Evolutionary conservation across 2,797 vertebrate genomes (phyloP).

Genomic region (Gymnodraco acuticeps): DNA sequence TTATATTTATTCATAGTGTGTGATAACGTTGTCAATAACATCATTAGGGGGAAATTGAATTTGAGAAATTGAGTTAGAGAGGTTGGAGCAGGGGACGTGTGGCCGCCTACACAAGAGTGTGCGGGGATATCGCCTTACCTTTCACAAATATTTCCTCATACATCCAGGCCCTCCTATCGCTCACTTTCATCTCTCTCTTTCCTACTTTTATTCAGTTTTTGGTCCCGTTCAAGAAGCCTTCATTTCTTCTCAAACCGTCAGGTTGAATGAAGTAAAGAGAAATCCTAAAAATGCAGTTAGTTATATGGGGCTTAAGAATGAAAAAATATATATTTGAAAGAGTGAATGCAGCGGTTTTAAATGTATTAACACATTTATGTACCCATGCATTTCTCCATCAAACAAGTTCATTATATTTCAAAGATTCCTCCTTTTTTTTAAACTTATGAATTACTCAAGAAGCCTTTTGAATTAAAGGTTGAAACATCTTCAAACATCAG

Average conservation of each 20-base stretch:
- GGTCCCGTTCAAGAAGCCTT: conserved; percentile 7
- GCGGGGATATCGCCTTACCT: conserved; percentile 75
- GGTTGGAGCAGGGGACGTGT: conserved; percentile 60
- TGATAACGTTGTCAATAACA: conserved; percentile 80
- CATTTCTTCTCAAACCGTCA: conserved; percentile 14
- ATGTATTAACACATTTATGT: not conserved
- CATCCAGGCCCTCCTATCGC: conserved; percentile 16
- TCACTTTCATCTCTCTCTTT: conserved; percentile 33
- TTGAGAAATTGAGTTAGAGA: conserved; percentile 83
- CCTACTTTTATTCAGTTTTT: conserved; percentile 26
- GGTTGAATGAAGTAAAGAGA: not conserved
- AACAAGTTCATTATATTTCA: not conserved
- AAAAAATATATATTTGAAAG: not conserved
- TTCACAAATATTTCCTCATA: conserved; percentile 70
- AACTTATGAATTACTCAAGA: not conserved
- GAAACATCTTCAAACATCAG: not conserved
- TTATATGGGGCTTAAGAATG: not conserved
- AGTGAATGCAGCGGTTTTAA: not conserved
- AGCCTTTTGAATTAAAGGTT: not conserved
- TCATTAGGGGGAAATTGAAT: conserved; percentile 81
- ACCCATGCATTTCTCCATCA: not conserved
- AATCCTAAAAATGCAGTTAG: not conserved
- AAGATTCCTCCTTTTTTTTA: not conserved
- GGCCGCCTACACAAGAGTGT: conserved; percentile 58
- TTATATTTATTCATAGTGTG: conserved; percentile 65